Evolutionary conservation across 2,888 invertebrate genomes (phyloP).

Genomic region (Drosophila sordidula): DNA sequence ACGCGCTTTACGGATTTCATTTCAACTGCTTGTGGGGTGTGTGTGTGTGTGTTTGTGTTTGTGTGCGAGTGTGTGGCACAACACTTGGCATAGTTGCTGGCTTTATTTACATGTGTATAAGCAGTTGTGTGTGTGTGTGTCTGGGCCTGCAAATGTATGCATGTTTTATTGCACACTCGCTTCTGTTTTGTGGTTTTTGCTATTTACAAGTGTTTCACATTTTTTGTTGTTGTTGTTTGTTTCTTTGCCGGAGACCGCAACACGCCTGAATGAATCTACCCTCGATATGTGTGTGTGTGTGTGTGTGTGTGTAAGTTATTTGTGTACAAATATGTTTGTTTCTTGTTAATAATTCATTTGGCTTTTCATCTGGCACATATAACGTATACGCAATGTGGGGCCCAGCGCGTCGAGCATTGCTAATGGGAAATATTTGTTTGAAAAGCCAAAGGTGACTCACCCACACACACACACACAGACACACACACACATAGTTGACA

Average conservation of each 20-base stretch:
- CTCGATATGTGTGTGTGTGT: constrained; percentile 25
- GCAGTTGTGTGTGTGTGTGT: constrained; percentile 27
- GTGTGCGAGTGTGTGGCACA: constrained; percentile 39
- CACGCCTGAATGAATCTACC: constrained; percentile 57
- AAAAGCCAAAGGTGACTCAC: constrained; percentile 80
- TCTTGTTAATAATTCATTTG: constrained; percentile 80
- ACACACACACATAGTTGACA: constrained; percentile 2
- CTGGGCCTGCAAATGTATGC: constrained; percentile 67
- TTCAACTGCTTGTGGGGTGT: constrained; percentile 41
- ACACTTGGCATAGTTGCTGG: constrained; percentile 71
- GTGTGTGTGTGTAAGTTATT: constrained; percentile 50
- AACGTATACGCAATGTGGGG: constrained; percentile 74
- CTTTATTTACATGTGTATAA: constrained; percentile 40
- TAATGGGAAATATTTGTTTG: constrained; percentile 81
- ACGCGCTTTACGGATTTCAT: constrained; percentile 80
- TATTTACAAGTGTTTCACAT: constrained; percentile 77
- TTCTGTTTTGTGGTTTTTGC: constrained; percentile 75
- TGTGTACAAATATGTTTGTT: constrained; percentile 71
- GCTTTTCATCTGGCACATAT: constrained; percentile 73
- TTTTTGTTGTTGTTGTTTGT: constrained; percentile 25
- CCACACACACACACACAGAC: constrained; percentile 22
- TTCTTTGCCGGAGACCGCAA: constrained; percentile 49
- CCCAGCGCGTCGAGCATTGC: constrained; percentile 56
- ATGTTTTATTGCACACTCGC: constrained; percentile 78
- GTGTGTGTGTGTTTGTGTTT: constrained; percentile 1